Evolutionary conservation across 1,140 invertebrate genomes (phyloP), one percentile per base, ranked within the genome.

Genomic region (Dufourea novaeangliae): DNA sequence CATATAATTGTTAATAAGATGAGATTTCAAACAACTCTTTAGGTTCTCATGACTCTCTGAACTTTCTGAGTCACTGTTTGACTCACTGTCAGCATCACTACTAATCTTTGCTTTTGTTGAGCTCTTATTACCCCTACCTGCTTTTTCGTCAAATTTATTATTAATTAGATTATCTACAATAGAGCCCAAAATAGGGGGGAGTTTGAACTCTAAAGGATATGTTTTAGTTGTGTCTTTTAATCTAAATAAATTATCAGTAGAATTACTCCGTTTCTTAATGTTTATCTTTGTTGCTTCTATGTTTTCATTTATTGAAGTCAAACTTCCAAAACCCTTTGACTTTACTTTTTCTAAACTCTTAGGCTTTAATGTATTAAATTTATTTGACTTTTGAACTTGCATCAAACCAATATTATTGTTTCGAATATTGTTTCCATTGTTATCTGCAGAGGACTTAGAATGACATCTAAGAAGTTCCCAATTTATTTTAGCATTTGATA

Each of bases 401-500:
- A 88, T 37, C 37, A 76, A 80, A 7, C 87, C 88, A 22, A 88
- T 64, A 25, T 67, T 78, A 59, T 69, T 87, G 0, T 66, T 32
- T 79, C 88, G 87, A 52, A 67, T 82, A 57, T 75, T 64, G 37
- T 44, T 57, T 12, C 44, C 32, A 52, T 50, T 52, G 10, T 82
- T 69, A n/a, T 83, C 68, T 20, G 86, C 75, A 50, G 64, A 83
- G 74, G 90, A 93, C 91, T 93, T 95, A 62, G 93, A 94, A 92
- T 95, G 95, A 11, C 94, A 95, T 83, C 95, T 94, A 1, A 96
- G 88, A 59, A 96, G 89, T 89, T 97, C 96, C 96, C 96, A 97
- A 83, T 96, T 97, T 3, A 95, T 96, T 80, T 96, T 94, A 1
- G 96, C 96, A 88, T 97, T 97, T 37, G 95, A 95, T 69, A 97